Evolutionary conservation across 2,113 vertebrate species (phyloP).

Genomic region (Semnornis frantzii): DNA sequence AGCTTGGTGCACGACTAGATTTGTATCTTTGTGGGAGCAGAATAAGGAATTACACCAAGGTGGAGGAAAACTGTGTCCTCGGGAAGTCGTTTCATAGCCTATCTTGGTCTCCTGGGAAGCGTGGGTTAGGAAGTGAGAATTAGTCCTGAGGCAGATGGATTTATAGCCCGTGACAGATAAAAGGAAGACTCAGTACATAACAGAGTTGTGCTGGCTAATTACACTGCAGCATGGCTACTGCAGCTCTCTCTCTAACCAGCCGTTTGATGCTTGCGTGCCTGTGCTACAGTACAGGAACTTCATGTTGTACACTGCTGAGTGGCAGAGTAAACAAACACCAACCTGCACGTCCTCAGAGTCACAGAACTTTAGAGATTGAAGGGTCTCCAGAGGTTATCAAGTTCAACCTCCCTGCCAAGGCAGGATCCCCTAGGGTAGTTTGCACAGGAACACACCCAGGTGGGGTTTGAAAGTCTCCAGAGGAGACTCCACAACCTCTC

Average conservation of each 20-base stretch:
- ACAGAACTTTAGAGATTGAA: too few species aligned
- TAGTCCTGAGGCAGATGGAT: background rate
- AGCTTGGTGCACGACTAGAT: background rate
- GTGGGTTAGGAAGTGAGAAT: conserved; percentile 21
- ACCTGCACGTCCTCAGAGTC: rapidly evolving
- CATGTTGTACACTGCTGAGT: background rate
- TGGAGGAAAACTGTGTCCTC: background rate
- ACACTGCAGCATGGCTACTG: background rate
- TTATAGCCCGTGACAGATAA: conserved; percentile 16
- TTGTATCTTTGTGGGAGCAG: background rate
- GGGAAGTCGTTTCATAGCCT: background rate
- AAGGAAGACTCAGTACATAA: conserved; percentile 4
- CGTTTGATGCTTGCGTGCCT: background rate
- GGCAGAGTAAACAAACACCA: background rate
- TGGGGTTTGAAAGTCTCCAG: too few species aligned
- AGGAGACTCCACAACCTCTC: too few species aligned
- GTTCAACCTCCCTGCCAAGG: too few species aligned
- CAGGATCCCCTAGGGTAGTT: too few species aligned
- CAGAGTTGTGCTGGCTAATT: background rate
- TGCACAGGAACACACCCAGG: too few species aligned
- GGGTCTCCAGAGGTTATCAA: too few species aligned
- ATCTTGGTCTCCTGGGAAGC: conserved; percentile 11
- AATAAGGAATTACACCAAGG: background rate
- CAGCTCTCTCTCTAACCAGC: background rate
- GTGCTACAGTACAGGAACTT: background rate